phyloP scores from a whole-genome alignment of 1,140 invertebrate species.

The Octopus sinensis region DNA sequence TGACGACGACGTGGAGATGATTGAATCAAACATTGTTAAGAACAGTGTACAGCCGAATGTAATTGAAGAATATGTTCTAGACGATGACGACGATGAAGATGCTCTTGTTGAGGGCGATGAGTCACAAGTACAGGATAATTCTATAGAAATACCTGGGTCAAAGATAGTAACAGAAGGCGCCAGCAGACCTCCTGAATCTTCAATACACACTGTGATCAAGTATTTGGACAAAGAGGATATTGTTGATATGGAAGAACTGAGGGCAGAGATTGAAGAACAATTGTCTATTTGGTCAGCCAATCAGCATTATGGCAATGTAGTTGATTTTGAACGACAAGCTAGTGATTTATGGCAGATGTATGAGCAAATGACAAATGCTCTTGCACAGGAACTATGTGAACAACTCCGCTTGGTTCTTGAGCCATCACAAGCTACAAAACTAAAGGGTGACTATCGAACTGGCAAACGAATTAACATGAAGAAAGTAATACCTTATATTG shows the following conservation, averaged over 20 bases:
- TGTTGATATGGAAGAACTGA: constrained; percentile 45
- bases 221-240: constrained; percentile 32
- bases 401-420: constrained; percentile 89
- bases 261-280: constrained; percentile 61
- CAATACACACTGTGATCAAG: constrained; percentile 63
- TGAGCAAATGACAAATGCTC: constrained; percentile 63
- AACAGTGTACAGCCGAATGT: not conserved
- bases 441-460: constrained; percentile 91
- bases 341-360: constrained; percentile 59
- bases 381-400: constrained; percentile 89
- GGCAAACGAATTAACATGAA: constrained; percentile 98
- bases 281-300: constrained; percentile 56
- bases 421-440: constrained; percentile 85
- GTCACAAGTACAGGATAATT: constrained; percentile 51
- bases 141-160: constrained; percentile 75
- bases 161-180: constrained; percentile 68
- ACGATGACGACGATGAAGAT: constrained; percentile 34
- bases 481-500: constrained; percentile 94
- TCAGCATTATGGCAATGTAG: constrained; percentile 16
- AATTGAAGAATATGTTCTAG: constrained; percentile 25
- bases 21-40: not conserved
- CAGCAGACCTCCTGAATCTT: constrained; percentile 69
- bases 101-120: constrained; percentile 38
- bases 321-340: constrained; percentile 30
- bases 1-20: constrained; percentile 18